Percentiles rank a stretch among this genome's conserved stretches.
These are phyloP conservation scores for Leptatherina wallacei DNA, from an alignment of 2,797 vertebrate genomes.

Conservation along the genomic window DNA sequence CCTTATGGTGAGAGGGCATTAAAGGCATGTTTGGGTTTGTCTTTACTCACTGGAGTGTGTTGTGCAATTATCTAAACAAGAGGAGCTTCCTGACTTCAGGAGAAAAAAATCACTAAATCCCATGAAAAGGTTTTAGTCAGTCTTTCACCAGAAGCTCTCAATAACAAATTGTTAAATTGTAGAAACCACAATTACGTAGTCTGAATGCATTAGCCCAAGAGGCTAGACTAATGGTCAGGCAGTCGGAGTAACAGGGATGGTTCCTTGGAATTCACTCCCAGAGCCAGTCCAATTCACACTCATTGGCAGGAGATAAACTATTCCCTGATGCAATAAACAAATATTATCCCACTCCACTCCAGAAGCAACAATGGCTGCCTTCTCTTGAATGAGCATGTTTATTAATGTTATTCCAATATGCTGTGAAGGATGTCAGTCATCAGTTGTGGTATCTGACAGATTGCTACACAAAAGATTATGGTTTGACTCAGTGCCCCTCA, in stretches of 20 bases:
- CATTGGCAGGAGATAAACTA: constrained; percentile 78
- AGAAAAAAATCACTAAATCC: constrained; percentile 33
- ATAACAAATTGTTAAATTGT: constrained; percentile 4
- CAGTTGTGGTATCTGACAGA: constrained; percentile 38
- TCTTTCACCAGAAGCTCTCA: constrained; percentile 16
- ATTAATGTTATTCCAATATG: constrained; percentile 71
- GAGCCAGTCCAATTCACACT: constrained; percentile 62
- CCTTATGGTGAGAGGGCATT: constrained; percentile 69
- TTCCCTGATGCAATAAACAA: constrained; percentile 84
- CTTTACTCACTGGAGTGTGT: constrained; percentile 44
- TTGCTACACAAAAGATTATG: constrained; percentile 58
- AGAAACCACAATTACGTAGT: constrained; percentile 14
- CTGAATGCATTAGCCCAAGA: not conserved
- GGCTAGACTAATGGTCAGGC: constrained; percentile 13
- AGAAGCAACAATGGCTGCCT: constrained; percentile 24
- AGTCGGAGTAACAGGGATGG: not conserved
- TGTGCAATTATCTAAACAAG: constrained; percentile 52
- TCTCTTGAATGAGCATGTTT: constrained; percentile 78
- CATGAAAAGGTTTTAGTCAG: constrained; percentile 9
- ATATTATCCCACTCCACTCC: constrained; percentile 77
- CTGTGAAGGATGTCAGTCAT: constrained; percentile 69
- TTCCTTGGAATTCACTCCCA: constrained; percentile 66
- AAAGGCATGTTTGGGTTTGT: constrained; percentile 68
- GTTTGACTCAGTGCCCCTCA: constrained; percentile 53
- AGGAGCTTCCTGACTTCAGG: constrained; percentile 45